phyloP scores from a whole-genome alignment of 53 echinoderm and acorn worm genomes.

The Echinarachnius parma region DNA sequence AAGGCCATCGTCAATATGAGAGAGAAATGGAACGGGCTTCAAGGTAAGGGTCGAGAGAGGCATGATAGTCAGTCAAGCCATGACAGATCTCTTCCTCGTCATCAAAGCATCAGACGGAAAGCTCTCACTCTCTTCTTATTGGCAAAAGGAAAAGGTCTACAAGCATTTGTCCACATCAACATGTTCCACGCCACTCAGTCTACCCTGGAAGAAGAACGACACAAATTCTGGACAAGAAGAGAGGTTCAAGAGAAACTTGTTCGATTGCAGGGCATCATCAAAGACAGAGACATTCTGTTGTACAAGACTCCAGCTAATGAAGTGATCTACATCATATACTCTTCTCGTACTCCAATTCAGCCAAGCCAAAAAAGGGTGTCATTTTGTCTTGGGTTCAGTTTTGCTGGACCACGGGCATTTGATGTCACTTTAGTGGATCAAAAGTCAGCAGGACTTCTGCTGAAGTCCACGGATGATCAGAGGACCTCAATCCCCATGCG shows the following conservation, averaged over 20 bases:
- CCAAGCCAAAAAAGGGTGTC: conserved; percentile 40
- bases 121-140: conserved; percentile 24
- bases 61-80: neutral
- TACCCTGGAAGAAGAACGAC: conserved; percentile 7
- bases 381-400: conserved; percentile 37
- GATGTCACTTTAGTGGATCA: neutral
- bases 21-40: conserved; percentile 10
- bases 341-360: neutral
- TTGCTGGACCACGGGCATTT: conserved; percentile 24
- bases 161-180: conserved; percentile 17
- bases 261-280: conserved; percentile 6
- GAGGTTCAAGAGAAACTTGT: neutral
- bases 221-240: conserved; percentile 8
- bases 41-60: neutral
- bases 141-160: neutral
- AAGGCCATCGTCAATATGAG: neutral
- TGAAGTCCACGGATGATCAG: too few species aligned
- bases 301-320: conserved; percentile 29
- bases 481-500: conserved; percentile 3
- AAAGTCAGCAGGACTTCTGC: too few species aligned
- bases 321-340: conserved; percentile 3
- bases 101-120: conserved; percentile 4
- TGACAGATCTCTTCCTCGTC: conserved; percentile 16
- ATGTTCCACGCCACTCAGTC: neutral
- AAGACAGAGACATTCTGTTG: conserved; percentile 19